phyloP scores from a whole-genome alignment of 2,797 vertebrate genomes.

The Thaleichthys pacificus region DNA sequence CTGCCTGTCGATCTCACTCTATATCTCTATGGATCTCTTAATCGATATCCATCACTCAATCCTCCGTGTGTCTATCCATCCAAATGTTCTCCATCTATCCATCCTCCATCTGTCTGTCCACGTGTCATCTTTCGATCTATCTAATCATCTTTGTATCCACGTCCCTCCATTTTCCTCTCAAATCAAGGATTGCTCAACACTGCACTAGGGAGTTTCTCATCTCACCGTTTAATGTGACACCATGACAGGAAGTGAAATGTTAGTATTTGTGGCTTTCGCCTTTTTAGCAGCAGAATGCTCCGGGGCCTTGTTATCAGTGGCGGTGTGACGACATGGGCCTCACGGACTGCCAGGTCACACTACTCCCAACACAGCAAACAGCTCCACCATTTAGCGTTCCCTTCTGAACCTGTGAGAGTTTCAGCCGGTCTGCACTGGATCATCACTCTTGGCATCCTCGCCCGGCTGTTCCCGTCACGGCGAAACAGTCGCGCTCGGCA shows the following conservation, averaged over 20 bases:
- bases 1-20: neutral
- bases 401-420: too few species aligned
- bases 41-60: neutral
- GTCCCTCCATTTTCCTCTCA: neutral
- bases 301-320: neutral
- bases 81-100: neutral
- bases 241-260: too few species aligned
- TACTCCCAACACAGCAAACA: too few species aligned
- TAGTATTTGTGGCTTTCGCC: too few species aligned
- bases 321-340: neutral
- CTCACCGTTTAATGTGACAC: too few species aligned
- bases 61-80: neutral
- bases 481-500: slow-evolving; percentile 27
- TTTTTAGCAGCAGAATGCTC: neutral
- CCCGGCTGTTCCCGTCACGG: slow-evolving; percentile 35
- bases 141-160: neutral
- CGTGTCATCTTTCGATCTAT: neutral
- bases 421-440: too few species aligned
- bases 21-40: too few species aligned
- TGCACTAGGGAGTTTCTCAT: too few species aligned
- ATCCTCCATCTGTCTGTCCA: neutral
- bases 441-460: neutral
- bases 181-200: too few species aligned
- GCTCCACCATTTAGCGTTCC: too few species aligned
- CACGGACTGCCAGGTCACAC: neutral